Evolutionary conservation across 2,888 invertebrate genomes (phyloP).

Genomic region (Caenorhabditis afra): DNA sequence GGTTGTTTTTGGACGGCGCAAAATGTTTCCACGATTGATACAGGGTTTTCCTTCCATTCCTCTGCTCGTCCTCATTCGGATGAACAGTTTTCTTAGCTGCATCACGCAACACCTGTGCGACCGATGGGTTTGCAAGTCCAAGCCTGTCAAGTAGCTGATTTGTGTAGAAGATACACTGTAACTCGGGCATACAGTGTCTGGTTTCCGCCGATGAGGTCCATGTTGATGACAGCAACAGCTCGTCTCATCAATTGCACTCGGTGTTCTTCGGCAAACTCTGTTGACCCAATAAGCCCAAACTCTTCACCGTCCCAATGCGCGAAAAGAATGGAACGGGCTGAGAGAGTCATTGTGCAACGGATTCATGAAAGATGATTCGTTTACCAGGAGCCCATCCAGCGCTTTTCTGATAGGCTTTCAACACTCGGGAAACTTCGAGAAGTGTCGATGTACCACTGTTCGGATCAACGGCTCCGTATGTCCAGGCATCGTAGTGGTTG

Average conservation of each 20-base stretch:
- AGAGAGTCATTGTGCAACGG: background rate
- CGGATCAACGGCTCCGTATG: slow-evolving; percentile 81
- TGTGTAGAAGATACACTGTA: background rate
- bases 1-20: slow-evolving; percentile 23
- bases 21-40: slow-evolving; percentile 75
- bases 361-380: background rate
- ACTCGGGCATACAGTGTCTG: slow-evolving; percentile 66
- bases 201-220: slow-evolving; percentile 80
- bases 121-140: slow-evolving; percentile 77
- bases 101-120: slow-evolving; percentile 80
- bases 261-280: slow-evolving; percentile 82
- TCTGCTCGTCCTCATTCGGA: slow-evolving; percentile 67
- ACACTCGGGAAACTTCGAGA: slow-evolving; percentile 81
- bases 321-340: slow-evolving; percentile 81
- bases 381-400: slow-evolving; percentile 82
- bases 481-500: slow-evolving; percentile 84
- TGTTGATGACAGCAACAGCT: slow-evolving; percentile 82
- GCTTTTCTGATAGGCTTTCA: slow-evolving; percentile 59
- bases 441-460: slow-evolving; percentile 82
- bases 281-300: slow-evolving; percentile 81
- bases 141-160: slow-evolving; percentile 52
- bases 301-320: slow-evolving; percentile 83
- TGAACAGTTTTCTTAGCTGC: slow-evolving; percentile 80
- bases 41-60: slow-evolving; percentile 66
- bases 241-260: slow-evolving; percentile 75